Conservation (phyloP, 2,113 vertebrate genomes). For the Bos indicus region DNA sequence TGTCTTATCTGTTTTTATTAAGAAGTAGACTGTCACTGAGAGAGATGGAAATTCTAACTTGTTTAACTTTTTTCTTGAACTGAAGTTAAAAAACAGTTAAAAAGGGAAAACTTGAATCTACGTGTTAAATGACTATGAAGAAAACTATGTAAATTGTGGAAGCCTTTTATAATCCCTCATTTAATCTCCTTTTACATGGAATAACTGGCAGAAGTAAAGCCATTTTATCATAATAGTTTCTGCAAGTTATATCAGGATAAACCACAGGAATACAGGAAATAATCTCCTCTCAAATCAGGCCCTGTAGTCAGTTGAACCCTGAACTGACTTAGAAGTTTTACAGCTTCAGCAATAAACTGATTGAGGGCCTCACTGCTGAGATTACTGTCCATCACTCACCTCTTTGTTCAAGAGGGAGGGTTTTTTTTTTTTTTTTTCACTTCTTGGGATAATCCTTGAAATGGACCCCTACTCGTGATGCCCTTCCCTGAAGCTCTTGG, state of each 20-base stretch:
- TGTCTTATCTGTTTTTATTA: background rate
- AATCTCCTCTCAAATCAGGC: background rate
- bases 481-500: background rate
- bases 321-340: background rate
- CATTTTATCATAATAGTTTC: conserved; percentile 47
- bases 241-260: conserved; percentile 40
- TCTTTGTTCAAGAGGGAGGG: background rate
- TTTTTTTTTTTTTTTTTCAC: background rate
- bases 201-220: conserved; percentile 28
- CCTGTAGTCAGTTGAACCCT: background rate
- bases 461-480: background rate
- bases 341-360: background rate
- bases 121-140: conserved; percentile 36
- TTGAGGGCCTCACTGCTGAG: background rate
- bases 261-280: background rate
- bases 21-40: background rate
- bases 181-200: conserved; percentile 61
- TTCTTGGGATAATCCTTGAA: background rate
- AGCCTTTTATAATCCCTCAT: conserved; percentile 61
- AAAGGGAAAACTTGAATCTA: conserved; percentile 62
- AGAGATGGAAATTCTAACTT: background rate
- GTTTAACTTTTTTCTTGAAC: conserved; percentile 35
- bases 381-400: background rate
- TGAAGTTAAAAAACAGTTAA: conserved; percentile 41
- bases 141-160: conserved; percentile 59